Conservation (phyloP, 1,140 invertebrate species). For the Sitobion miscanthi region DNA sequence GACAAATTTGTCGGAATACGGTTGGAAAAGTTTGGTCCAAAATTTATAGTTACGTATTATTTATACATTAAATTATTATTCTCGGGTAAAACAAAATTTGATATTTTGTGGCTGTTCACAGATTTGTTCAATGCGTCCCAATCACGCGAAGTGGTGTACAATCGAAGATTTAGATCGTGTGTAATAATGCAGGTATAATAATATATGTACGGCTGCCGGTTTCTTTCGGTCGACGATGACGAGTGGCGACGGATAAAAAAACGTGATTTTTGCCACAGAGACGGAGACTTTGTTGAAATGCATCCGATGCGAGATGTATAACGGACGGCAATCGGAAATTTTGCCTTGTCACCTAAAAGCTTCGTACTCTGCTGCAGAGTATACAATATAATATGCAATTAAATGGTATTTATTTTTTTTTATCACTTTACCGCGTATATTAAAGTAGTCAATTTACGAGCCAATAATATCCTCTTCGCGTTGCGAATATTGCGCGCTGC, state of each 20-base stretch:
- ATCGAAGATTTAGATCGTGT: neutral
- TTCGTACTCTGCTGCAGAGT: neutral
- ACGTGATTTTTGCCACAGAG: neutral
- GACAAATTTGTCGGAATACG: neutral
- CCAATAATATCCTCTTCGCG: neutral
- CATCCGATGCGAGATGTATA: neutral
- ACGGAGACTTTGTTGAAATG: neutral
- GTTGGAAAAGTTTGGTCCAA: neutral
- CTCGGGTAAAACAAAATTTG: neutral
- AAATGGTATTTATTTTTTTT: neutral
- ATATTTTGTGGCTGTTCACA: neutral
- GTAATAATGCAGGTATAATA: neutral
- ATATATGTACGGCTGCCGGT: neutral
- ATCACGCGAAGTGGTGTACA: neutral
- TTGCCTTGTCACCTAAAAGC: slow-evolving; percentile 4
- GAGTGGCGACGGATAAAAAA: neutral
- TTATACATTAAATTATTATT: neutral
- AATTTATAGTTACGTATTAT: neutral
- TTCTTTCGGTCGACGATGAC: neutral
- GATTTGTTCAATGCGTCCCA: neutral
- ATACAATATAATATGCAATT: neutral
- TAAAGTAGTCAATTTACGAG: neutral
- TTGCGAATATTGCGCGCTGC: neutral
- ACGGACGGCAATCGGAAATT: neutral
- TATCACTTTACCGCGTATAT: neutral